Conservation (phyloP, 2,888 invertebrate species). For the Chrysotoxum bicinctum region DNA sequence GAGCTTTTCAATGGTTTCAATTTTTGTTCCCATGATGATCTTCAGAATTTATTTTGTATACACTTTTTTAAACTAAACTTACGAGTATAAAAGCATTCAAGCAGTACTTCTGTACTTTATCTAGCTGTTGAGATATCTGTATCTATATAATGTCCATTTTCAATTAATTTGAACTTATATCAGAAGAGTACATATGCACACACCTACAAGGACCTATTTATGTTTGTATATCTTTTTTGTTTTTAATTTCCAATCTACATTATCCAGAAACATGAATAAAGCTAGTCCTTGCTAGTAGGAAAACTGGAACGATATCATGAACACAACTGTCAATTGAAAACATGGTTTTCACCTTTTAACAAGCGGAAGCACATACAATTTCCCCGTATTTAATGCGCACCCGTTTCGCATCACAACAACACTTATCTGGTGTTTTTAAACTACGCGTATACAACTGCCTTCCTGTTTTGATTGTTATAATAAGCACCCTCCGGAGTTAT, state of each 20-base stretch:
- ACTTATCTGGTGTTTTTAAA: slow-evolving; percentile 13
- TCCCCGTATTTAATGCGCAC: slow-evolving; percentile 37
- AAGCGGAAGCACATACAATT: slow-evolving; percentile 64
- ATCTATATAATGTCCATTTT: too few relatives aligned
- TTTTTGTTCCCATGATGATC: too few relatives aligned
- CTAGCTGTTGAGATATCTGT: too few relatives aligned
- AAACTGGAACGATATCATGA: slow-evolving; percentile 6
- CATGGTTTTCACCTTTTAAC: slow-evolving; percentile 54
- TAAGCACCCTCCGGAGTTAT: slow-evolving; percentile 23
- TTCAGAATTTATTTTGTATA: too few relatives aligned
- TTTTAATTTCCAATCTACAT: neutral
- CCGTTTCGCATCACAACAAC: slow-evolving; percentile 24
- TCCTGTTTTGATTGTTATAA: slow-evolving; percentile 33
- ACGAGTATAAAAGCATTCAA: too few relatives aligned
- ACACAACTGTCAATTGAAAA: slow-evolving; percentile 50
- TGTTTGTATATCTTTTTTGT: too few relatives aligned
- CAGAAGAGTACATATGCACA: too few relatives aligned
- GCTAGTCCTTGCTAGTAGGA: neutral
- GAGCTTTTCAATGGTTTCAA: too few relatives aligned
- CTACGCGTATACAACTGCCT: neutral
- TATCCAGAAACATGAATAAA: neutral
- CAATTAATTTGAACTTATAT: too few relatives aligned
- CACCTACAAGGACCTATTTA: too few relatives aligned
- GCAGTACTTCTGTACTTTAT: too few relatives aligned
- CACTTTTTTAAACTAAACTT: too few relatives aligned